These are phyloP conservation scores for Salmo trutta DNA, from an alignment of 2,797 vertebrate genomes.

Conservation along the genomic window DNA sequence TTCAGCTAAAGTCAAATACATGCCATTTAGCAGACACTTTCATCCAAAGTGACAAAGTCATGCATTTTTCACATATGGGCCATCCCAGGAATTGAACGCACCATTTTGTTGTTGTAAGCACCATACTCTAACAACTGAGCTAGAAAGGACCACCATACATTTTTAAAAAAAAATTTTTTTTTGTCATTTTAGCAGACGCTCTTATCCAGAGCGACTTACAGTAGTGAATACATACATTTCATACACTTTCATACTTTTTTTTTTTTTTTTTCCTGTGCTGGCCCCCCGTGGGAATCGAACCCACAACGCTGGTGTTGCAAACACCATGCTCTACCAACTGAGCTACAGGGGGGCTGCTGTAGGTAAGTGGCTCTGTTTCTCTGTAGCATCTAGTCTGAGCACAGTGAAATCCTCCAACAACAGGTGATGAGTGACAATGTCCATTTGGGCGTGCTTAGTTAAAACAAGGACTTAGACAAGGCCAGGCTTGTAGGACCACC, in stretches of 20 bases:
- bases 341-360: no score
- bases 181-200: no score
- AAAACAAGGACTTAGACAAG: constrained; percentile 27
- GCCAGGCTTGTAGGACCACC: not conserved
- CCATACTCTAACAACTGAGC: not conserved
- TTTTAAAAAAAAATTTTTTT: no score
- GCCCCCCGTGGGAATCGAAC: no score
- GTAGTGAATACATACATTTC: no score
- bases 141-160: not conserved
- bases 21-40: not conserved
- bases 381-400: not conserved
- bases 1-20: not conserved
- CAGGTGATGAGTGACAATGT: constrained; percentile 16
- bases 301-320: no score
- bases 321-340: no score
- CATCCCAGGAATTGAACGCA: not conserved
- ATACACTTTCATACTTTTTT: no score
- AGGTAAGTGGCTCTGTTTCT: not conserved
- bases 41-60: not conserved
- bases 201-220: no score
- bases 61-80: not conserved
- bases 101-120: not conserved
- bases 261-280: no score
- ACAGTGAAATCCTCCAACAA: not conserved
- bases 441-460: constrained; percentile 21